These are phyloP conservation scores for Zoanthus sociatus DNA, from an alignment of 92 coral and sea anemone species.

Conservation along the genomic window DNA sequence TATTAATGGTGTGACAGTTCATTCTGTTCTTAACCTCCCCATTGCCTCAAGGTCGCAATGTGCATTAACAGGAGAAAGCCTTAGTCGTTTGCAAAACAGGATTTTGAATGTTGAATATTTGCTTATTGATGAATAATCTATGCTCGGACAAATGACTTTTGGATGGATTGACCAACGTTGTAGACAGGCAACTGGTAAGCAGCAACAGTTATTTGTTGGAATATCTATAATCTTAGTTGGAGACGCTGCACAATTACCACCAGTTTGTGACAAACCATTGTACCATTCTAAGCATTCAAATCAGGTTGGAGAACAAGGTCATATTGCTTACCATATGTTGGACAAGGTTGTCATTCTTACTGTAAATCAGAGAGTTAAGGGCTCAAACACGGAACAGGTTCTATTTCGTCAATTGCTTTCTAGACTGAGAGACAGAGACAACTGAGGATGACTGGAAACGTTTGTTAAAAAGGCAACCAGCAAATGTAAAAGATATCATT, in stretches of 20 bases:
- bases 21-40: too few species aligned
- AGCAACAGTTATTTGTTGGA: slow-evolving; percentile 3
- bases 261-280: slow-evolving; percentile 7
- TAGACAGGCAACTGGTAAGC: slow-evolving; percentile 2
- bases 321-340: not conserved
- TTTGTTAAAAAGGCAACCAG: not conserved
- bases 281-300: not conserved
- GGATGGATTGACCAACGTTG: slow-evolving; percentile 8
- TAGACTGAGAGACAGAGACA: not conserved
- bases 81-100: too few species aligned
- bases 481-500: slow-evolving; percentile 10
- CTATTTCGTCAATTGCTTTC: not conserved
- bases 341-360: not conserved
- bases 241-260: slow-evolving; percentile 26
- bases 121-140: not conserved
- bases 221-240: not conserved
- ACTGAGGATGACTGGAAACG: not conserved
- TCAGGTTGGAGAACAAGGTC: not conserved
- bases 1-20: too few species aligned
- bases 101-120: too few species aligned
- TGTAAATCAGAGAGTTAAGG: not conserved
- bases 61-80: too few species aligned
- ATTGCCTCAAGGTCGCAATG: too few species aligned
- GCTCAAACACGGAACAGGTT: not conserved
- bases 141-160: not conserved